These are phyloP conservation scores for Corvus cornix DNA, from an alignment of 2,113 vertebrate species.

Conservation along the genomic window DNA sequence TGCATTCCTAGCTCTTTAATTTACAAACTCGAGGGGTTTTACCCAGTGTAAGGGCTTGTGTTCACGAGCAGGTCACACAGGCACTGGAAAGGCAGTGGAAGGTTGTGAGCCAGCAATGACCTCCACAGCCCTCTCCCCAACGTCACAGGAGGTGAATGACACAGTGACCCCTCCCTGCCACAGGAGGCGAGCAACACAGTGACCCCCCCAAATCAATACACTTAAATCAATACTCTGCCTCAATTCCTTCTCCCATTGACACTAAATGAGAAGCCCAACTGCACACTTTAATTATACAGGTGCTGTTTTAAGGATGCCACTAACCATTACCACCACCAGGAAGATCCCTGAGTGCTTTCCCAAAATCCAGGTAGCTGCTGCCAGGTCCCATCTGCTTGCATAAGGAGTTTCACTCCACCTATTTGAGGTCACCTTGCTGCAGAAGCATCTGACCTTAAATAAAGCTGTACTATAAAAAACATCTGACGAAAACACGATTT, in stretches of 20 bases:
- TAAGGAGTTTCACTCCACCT: neutral
- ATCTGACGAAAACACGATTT: neutral
- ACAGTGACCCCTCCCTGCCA: neutral
- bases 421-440: neutral
- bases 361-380: neutral
- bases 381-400: neutral
- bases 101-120: neutral
- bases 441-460: neutral
- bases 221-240: neutral
- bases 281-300: neutral
- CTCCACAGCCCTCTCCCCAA: neutral
- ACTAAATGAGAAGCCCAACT: neutral
- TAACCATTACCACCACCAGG: neutral
- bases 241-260: neutral
- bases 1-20: neutral
- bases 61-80: neutral
- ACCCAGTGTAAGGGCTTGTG: neutral
- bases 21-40: neutral
- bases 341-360: neutral
- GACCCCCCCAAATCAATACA: neutral
- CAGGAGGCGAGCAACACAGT: neutral
- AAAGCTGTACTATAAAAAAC: neutral
- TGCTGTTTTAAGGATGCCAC: neutral
- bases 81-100: neutral
- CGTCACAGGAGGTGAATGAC: neutral